phyloP scores from a whole-genome alignment of 37 sponge, comb jelly and placozoan genomes.

The Cladorhizidae sp. region DNA sequence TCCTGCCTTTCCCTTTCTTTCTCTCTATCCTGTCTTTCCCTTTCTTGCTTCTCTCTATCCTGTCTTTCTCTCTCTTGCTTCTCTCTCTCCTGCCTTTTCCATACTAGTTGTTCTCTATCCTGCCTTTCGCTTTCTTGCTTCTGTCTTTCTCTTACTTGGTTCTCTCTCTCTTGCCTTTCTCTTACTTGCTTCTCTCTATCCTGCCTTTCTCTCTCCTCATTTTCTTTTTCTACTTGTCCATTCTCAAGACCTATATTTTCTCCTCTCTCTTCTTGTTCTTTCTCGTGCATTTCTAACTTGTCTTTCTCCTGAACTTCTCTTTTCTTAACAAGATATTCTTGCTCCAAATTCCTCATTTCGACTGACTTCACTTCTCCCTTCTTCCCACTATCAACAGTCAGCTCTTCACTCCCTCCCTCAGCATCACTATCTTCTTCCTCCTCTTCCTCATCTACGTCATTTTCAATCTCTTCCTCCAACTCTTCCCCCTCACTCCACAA shows the following conservation, averaged over 20 bases:
- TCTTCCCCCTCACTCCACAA: background rate
- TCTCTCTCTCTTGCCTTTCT: background rate
- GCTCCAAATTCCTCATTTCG: background rate
- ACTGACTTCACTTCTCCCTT: no score
- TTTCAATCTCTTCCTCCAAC: background rate
- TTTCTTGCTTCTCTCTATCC: background rate
- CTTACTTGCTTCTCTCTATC: background rate
- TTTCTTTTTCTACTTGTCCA: background rate
- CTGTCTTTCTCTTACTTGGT: background rate
- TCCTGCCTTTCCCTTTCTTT: background rate
- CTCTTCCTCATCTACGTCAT: background rate
- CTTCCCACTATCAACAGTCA: no score
- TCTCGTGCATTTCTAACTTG: background rate
- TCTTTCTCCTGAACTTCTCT: constrained; percentile 10
- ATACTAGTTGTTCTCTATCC: background rate
- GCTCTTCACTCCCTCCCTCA: background rate
- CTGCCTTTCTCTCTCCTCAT: background rate
- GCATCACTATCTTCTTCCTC: no score
- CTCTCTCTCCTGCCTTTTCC: background rate
- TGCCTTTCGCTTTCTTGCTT: background rate
- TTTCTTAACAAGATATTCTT: background rate
- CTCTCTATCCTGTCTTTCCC: background rate
- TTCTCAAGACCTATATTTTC: background rate
- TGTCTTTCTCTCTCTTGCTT: background rate
- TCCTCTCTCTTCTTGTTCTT: background rate